Evolutionary conservation across 2,797 vertebrate genomes (phyloP).

Genomic region (Oryzias sinensis): DNA sequence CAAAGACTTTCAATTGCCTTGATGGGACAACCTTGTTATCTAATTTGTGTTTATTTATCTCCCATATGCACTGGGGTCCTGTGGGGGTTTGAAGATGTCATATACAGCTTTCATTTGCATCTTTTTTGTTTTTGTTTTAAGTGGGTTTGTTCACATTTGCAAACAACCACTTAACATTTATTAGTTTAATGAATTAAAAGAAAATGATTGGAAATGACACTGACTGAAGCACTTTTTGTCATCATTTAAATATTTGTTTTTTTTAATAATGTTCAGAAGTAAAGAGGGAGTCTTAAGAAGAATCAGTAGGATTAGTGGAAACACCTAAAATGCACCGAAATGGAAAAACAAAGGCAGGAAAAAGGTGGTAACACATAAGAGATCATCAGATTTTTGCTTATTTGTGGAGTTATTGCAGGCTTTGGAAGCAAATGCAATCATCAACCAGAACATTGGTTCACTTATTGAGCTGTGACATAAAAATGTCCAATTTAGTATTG

Average conservation of each 20-base stretch:
- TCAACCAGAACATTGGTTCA: constrained; percentile 56
- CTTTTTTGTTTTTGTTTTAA: too few species aligned
- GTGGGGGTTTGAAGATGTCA: constrained; percentile 40
- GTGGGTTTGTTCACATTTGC: too few species aligned
- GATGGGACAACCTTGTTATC: constrained; percentile 63
- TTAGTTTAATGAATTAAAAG: not conserved
- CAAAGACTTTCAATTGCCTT: constrained; percentile 60
- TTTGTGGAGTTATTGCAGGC: constrained; percentile 52
- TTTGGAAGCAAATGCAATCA: constrained; percentile 64
- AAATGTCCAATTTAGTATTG: constrained; percentile 65
- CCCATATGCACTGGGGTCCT: constrained; percentile 29
- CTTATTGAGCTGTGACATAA: constrained; percentile 64
- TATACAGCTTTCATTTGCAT: constrained; percentile 48
- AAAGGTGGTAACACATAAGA: constrained; percentile 22
- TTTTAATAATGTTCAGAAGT: too few species aligned
- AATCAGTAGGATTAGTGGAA: constrained; percentile 34
- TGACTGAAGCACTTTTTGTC: too few species aligned
- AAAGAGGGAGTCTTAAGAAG: too few species aligned
- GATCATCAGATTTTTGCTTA: constrained; percentile 52
- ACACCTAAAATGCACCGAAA: constrained; percentile 31
- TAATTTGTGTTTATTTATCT: constrained; percentile 70
- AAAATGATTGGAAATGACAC: not conserved
- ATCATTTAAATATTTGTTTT: too few species aligned
- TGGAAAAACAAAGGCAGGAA: constrained; percentile 34
- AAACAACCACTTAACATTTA: not conserved